These are phyloP conservation scores for Ophion slaviceki DNA, from an alignment of 2,888 invertebrate species.

Conservation along the genomic window DNA sequence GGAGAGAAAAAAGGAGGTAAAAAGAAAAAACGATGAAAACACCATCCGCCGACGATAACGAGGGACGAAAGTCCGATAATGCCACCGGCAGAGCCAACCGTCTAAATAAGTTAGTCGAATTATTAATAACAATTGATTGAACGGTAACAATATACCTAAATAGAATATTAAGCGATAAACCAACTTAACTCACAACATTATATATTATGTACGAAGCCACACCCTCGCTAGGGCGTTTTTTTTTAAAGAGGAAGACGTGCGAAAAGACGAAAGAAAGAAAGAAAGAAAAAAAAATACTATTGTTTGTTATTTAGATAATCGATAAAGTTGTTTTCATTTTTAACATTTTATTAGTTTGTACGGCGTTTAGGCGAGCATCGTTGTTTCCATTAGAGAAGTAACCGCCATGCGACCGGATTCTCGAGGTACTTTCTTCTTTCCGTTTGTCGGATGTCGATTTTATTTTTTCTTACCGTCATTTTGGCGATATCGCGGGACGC, in stretches of 20 bases:
- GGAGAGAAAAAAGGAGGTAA: slow-evolving; percentile 51
- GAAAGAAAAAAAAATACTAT: slow-evolving; percentile 79
- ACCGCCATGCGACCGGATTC: slow-evolving; percentile 25
- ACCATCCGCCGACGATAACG: slow-evolving; percentile 38
- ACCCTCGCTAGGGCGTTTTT: slow-evolving; percentile 64
- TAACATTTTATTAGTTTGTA: slow-evolving; percentile 83
- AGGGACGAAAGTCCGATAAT: slow-evolving; percentile 54
- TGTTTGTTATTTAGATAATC: slow-evolving; percentile 84
- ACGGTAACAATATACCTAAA: slow-evolving; percentile 59
- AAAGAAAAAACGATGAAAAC: slow-evolving; percentile 8
- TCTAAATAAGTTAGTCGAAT: slow-evolving; percentile 69
- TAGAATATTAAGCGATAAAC: slow-evolving; percentile 64
- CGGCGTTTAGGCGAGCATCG: slow-evolving; percentile 67
- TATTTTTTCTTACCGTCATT: neutral
- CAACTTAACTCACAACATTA: slow-evolving; percentile 59
- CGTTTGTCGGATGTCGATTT: neutral
- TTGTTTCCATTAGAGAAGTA: slow-evolving; percentile 66
- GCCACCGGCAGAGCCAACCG: slow-evolving; percentile 62
- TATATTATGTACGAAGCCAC: slow-evolving; percentile 63
- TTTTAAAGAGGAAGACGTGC: slow-evolving; percentile 35
- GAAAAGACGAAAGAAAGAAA: slow-evolving; percentile 56
- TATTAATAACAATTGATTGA: slow-evolving; percentile 64
- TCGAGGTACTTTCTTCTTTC: slow-evolving; percentile 24
- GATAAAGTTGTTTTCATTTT: slow-evolving; percentile 82
- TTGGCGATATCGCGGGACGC: neutral